These are phyloP conservation scores for Meriones psammophilus DNA, from an alignment of 2,797 vertebrate species.

Conservation along the genomic window DNA sequence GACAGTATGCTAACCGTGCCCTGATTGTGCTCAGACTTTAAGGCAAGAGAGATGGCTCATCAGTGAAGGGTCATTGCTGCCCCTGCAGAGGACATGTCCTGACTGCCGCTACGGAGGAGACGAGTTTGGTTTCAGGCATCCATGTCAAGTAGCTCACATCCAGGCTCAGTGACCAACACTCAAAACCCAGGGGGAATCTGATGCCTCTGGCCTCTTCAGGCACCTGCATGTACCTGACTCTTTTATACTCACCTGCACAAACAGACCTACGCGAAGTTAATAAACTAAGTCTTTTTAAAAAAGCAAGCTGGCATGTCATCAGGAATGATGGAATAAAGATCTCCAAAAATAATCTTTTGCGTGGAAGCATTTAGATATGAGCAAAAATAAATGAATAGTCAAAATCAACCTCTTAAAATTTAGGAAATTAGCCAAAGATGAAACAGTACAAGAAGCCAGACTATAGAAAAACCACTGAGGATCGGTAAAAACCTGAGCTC, in stretches of 20 bases:
- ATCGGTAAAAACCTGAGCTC: background rate
- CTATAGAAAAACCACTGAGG: slow-evolving; percentile 23
- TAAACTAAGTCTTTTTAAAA: background rate
- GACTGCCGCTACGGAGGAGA: background rate
- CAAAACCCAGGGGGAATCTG: too few species aligned
- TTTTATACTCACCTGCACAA: background rate
- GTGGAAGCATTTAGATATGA: background rate
- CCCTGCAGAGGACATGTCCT: background rate
- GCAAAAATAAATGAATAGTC: background rate
- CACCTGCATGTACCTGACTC: background rate
- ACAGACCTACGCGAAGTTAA: background rate
- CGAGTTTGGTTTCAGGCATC: background rate
- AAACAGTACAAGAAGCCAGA: background rate
- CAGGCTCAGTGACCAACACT: background rate
- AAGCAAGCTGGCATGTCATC: background rate
- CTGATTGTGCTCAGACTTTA: background rate
- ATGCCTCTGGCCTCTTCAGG: background rate
- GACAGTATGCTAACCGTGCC: background rate
- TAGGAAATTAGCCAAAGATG: slow-evolving; percentile 57
- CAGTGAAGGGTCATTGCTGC: background rate
- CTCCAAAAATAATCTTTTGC: slow-evolving; percentile 1
- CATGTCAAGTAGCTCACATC: background rate
- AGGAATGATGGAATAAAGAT: background rate
- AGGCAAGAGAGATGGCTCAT: background rate
- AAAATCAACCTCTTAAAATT: slow-evolving; percentile 44